phyloP scores from a whole-genome alignment of 2,797 vertebrate species.

The Parambassis ranga region DNA sequence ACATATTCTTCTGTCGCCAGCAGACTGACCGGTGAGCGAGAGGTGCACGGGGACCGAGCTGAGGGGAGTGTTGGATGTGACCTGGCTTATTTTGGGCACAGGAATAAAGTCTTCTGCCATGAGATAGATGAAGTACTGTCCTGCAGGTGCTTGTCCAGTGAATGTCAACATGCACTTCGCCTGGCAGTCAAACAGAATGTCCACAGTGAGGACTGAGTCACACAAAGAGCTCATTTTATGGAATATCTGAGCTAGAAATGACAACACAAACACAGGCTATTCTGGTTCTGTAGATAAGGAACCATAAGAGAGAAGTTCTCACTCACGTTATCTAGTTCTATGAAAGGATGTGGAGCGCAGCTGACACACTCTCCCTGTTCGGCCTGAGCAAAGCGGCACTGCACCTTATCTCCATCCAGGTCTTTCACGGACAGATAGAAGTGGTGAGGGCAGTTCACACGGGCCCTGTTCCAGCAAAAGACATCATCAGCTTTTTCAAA shows the following conservation, averaged over 20 bases:
- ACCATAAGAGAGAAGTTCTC: too few relatives aligned
- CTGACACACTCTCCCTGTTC: constrained; percentile 57
- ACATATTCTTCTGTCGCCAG: too few relatives aligned
- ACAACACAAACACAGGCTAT: too few relatives aligned
- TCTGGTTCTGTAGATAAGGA: too few relatives aligned
- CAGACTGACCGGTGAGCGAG: constrained; percentile 70
- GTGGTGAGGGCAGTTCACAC: constrained; percentile 57
- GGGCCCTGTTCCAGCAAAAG: constrained; percentile 52
- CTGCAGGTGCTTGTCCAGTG: constrained; percentile 57
- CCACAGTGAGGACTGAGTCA: not conserved
- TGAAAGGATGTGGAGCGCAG: constrained; percentile 60
- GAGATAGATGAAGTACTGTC: constrained; percentile 71
- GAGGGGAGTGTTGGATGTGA: constrained; percentile 30
- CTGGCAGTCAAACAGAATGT: constrained; percentile 31
- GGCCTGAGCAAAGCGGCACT: constrained; percentile 63
- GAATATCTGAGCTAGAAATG: too few relatives aligned
- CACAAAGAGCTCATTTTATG: too few relatives aligned
- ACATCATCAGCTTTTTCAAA: not conserved
- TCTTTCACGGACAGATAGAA: constrained; percentile 69
- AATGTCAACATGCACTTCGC: constrained; percentile 63
- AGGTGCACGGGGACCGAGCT: constrained; percentile 73
- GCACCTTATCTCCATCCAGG: constrained; percentile 72
- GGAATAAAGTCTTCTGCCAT: constrained; percentile 73
- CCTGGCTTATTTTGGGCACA: not conserved
- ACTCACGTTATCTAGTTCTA: constrained; percentile 71